Evolutionary conservation across 2,888 invertebrate genomes (phyloP), one percentile per base, ranked within the genome.

Genomic region (Lepidonotus clava): DNA sequence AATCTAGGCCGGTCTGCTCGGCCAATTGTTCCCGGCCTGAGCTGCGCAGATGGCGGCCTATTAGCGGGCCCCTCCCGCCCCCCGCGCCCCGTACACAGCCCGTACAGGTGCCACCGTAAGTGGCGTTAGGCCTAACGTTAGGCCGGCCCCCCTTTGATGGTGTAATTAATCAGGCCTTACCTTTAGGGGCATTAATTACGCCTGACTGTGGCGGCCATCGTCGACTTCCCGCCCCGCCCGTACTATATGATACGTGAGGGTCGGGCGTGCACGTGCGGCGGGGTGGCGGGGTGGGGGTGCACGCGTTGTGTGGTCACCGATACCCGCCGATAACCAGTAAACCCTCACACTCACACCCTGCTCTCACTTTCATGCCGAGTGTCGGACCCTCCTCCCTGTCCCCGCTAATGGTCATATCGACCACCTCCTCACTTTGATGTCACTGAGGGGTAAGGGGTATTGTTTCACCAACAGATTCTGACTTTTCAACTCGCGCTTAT

Each of bases 141-240:
- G 11, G 36, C 71, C 38, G 71, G 71, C 36, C 71, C 36, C 18
- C 38, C 36, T 71, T 71, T 71, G 71, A 71, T 34, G 71, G 36
- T 71, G 71, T 71, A 71, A 71, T 71, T 71, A 71, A 71, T 71
- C 71, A 71, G 71, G 71, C 14, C 32, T 71, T 18, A 71, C 71
- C 36, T 71, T 21, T 71, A 71, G 18, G 5, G 24, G 36, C n/a
- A 38, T 24, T 71, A 71, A 71, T 71, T 71, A 71, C 36, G 21
- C 71, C 36, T 38, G 38, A 71, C 71, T n/a, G 14, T 71, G 28
- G 66, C 24, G 56, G 56, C 18, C n/a, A n/a, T 5, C 56, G 71
- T 24, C 71, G n/a, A 34, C 71, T 34, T 2, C 38, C 71, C 34
- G 34, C 71, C 36, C 71, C 36, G 28, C 28, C 28, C n/a, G n/a